Conservation (phyloP, 2,888 invertebrate species). For the Platycnemis pennipes region DNA sequence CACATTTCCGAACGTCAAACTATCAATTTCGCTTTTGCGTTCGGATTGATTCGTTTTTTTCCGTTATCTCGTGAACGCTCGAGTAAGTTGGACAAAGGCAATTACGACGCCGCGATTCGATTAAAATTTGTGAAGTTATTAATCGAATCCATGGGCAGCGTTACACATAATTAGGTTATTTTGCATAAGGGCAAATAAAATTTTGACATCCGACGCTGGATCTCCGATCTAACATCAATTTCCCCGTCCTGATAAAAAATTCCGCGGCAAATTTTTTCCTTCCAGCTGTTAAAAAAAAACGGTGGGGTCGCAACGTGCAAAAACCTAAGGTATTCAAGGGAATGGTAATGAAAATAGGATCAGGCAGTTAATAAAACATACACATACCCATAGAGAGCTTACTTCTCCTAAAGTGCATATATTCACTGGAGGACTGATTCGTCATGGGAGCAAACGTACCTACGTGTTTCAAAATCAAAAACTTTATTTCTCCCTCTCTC, state of each 20-base stretch:
- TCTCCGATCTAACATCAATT: neutral
- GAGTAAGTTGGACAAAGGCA: constrained; percentile 21
- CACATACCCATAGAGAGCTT: neutral
- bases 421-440: neutral
- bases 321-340: neutral
- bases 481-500: too few relatives aligned
- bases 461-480: neutral
- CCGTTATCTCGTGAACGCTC: constrained; percentile 21
- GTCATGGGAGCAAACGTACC: neutral
- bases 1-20: neutral
- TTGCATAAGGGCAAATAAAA: neutral
- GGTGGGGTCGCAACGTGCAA: neutral
- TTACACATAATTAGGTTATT: constrained; percentile 32
- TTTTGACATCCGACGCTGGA: neutral
- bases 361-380: neutral
- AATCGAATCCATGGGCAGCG: constrained; percentile 30
- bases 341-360: neutral
- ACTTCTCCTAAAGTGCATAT: neutral
- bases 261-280: neutral
- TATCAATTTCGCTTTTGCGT: constrained; percentile 8
- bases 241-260: neutral
- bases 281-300: neutral
- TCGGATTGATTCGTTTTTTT: constrained; percentile 1
- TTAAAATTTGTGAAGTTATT: constrained; percentile 25
- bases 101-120: constrained; percentile 19